Base-by-base conservation (phyloP, 1,140 invertebrate species). In the Anastrepha ludens region DNA sequence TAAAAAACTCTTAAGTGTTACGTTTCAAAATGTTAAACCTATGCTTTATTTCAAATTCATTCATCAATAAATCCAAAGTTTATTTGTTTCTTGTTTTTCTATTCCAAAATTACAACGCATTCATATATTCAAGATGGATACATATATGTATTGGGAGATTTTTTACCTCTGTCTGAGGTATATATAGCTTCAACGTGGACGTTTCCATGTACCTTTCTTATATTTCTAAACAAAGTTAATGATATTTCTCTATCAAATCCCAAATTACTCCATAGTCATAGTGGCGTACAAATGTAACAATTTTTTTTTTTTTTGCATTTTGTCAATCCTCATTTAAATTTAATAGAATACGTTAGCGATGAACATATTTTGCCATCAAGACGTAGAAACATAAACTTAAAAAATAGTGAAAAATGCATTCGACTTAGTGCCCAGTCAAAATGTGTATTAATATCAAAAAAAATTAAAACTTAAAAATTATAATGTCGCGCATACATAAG, bases 381-480 rank as follows among this genome's bases (percentile, higher is more conserved):
- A 81, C 74, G 74, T 81, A 55, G 8, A 81, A 81, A 81, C 74
- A 81, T 81, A 17, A 81, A 81, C 74, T 55, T 81, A 81, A 78
- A 20, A 81, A 17, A n/a, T 55, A 81, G 74, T 58, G 74, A 81
- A 81, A 74, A 55, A 81, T 81, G 74, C 74, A 8, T 81, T 81
- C 44, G 17, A 20, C 17, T 17, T n/a, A 55, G 20, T n/a, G 8
- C 3, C 9, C 74, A 81, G 47, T 55, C 74, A 41, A 20, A 39
- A 86, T 86, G 39, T 44, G 39, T 86, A 39, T 62, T 13, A 41
- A 86, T 86, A 81, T 81, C 29, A 86, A 62, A 86, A 86, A 86
- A 85, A 47, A 70, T 15, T 41, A 70, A 17, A 20, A 20, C 74
- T 81, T 81, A 81, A 81, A 81, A 55, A 20, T 29, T 81, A 81